phyloP scores from a whole-genome alignment of 2,797 vertebrate genomes.

The Avahi laniger region DNA sequence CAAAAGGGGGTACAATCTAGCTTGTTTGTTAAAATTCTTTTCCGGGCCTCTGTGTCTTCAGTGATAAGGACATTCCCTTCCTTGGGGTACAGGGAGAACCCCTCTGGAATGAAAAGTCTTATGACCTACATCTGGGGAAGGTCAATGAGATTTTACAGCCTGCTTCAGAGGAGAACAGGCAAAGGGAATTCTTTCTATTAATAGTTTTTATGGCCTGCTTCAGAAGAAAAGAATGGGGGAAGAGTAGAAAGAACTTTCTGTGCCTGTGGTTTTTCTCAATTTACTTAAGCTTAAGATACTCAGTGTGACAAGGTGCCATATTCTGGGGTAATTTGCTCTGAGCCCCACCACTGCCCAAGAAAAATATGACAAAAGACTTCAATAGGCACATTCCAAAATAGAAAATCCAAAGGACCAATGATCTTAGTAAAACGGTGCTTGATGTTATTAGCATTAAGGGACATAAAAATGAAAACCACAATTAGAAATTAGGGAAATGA shows the following conservation, averaged over 20 bases:
- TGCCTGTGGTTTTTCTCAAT: not conserved
- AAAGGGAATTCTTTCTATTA: not conserved
- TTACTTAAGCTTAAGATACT: not conserved
- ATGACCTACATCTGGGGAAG: not conserved
- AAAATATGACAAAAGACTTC: not conserved
- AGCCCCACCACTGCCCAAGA: not conserved
- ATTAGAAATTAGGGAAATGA: not conserved
- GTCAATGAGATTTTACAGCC: not conserved
- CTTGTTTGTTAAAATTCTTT: not conserved
- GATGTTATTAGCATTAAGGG: not conserved
- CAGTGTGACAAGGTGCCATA: not conserved
- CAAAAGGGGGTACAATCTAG: not conserved
- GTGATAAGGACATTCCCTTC: not conserved
- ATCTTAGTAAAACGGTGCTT: not conserved
- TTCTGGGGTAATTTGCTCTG: not conserved
- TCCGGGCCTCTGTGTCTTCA: not conserved
- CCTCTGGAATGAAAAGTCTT: not conserved
- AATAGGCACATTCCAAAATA: not conserved
- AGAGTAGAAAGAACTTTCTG: not conserved
- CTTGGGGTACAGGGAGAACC: not conserved
- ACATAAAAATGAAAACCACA: not conserved
- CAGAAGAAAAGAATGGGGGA: not conserved
- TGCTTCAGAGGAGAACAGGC: not conserved
- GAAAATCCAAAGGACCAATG: not conserved
- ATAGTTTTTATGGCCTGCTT: too few species aligned